phyloP scores from a whole-genome alignment of 2,888 invertebrate genomes.

The Lasioglossum calceatum region DNA sequence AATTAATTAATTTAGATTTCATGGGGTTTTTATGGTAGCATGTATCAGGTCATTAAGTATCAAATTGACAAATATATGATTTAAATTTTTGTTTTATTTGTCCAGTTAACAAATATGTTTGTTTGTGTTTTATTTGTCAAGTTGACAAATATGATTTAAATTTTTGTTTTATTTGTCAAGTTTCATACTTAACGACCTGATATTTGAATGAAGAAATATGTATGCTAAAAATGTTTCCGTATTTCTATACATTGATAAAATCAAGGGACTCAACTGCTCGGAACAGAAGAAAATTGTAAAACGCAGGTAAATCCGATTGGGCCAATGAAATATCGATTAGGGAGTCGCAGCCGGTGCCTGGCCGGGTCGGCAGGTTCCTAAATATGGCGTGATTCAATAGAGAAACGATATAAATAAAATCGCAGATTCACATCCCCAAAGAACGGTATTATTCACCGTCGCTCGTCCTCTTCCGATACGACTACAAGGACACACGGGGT shows the following conservation, averaged over 20 bases:
- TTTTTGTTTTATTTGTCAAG: too few species aligned
- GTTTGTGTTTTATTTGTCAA: too few species aligned
- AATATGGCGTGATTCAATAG: background rate
- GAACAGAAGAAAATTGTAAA: background rate
- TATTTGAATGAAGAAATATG: too few species aligned
- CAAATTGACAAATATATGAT: too few species aligned
- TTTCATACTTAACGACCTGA: too few species aligned
- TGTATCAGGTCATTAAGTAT: too few species aligned
- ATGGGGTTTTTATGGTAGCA: too few species aligned
- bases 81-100: too few species aligned
- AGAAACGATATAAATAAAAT: background rate
- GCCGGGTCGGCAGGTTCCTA: background rate
- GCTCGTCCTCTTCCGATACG: background rate
- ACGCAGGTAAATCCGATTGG: background rate
- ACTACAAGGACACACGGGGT: constrained; percentile 16
- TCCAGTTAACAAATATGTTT: too few species aligned
- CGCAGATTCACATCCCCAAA: background rate
- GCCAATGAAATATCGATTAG: background rate
- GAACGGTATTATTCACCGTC: constrained; percentile 32
- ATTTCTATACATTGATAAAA: background rate
- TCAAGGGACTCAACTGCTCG: background rate
- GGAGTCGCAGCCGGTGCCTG: background rate
- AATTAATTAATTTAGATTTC: too few species aligned
- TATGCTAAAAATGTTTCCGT: too few species aligned
- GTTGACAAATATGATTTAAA: too few species aligned